Evolutionary conservation across 2,797 vertebrate genomes (phyloP), one percentile per base, ranked within the genome.

Genomic region (Pangasius djambal): DNA sequence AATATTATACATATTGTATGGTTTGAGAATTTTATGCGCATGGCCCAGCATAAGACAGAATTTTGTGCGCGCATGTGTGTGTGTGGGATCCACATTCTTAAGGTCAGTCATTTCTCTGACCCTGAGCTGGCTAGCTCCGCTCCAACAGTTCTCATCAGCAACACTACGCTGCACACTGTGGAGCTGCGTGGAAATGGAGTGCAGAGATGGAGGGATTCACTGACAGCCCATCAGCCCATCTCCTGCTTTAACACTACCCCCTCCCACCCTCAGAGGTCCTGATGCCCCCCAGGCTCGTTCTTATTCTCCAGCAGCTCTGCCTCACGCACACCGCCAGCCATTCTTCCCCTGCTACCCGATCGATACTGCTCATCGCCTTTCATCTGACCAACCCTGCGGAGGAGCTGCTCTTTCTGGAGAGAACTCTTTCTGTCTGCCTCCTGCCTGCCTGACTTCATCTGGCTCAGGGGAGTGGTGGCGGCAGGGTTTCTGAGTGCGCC

Each of bases 311-410:
- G 94, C 94, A 96, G 94, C 94, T 94, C 93, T 93, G 93, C 94
- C 94, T 95, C 93, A 92, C 88, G 92, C 94, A 91, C 94, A 94
- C 94, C 92, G 88, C 93, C 93, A 91, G 93, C 92, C 92, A 91
- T 90, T 89, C 92, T 85, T 91, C 88, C 90, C 89, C 82, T 85
- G 92, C 88, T 93, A 88, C 92, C 90, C 93, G 93, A 97, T 97
- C 96, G 90, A 97, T 97, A 95, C 85, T 85, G 92, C 96, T 95
- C 95, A 95, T 96, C 91, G 95, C 94, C 96, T 96, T 96, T 97
- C 95, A 96, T 96, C 96, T 96, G 96, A 96, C 96, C 95, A 95
- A 93, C 93, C 94, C 94, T 95, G 94, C 93, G 94, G 94, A 96
- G 94, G 94, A 96, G 94, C 95, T 92, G 90, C 93, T 94, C 95